A percentile compares a stretch with the other conserved stretches of the same genome.
Evolutionary conservation across 2,888 invertebrate species (phyloP).

Genomic region (Trissolcus brochymenae): DNA sequence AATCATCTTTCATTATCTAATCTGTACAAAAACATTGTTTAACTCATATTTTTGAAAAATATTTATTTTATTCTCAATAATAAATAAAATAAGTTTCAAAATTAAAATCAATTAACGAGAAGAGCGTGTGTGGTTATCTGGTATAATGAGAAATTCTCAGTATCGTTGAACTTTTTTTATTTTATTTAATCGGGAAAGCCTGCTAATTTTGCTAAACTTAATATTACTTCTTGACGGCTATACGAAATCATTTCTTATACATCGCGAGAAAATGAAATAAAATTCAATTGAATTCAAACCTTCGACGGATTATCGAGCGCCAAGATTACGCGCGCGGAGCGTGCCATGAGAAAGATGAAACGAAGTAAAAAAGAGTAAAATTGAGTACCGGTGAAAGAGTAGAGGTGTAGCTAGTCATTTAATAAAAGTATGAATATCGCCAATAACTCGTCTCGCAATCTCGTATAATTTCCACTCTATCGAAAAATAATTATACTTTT

Average conservation of each 20-base stretch:
- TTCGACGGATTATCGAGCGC: slow-evolving; percentile 48
- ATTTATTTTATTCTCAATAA: too few species aligned
- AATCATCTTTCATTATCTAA: too few species aligned
- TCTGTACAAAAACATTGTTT: too few species aligned
- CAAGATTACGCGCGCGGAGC: slow-evolving; percentile 46
- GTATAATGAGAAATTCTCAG: too few species aligned
- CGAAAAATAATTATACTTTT: slow-evolving; percentile 76
- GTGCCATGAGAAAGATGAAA: slow-evolving; percentile 48
- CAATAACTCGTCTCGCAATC: slow-evolving; percentile 74
- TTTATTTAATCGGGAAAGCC: background rate
- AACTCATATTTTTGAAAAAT: too few species aligned
- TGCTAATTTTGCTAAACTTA: slow-evolving; percentile 15
- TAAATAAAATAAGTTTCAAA: too few species aligned
- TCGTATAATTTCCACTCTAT: slow-evolving; percentile 76
- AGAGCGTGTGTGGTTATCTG: too few species aligned
- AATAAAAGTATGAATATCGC: slow-evolving; percentile 76
- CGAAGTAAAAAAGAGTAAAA: slow-evolving; percentile 53
- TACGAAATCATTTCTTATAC: slow-evolving; percentile 29
- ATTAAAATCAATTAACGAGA: too few species aligned
- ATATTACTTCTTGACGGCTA: slow-evolving; percentile 22
- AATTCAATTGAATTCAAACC: slow-evolving; percentile 53
- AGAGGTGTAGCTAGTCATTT: slow-evolving; percentile 67
- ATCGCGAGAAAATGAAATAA: slow-evolving; percentile 30
- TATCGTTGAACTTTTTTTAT: too few species aligned
- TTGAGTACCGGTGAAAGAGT: slow-evolving; percentile 56